These are phyloP conservation scores for Helicoverpa armigera DNA, from an alignment of 1,140 invertebrate species.

Conservation along the genomic window DNA sequence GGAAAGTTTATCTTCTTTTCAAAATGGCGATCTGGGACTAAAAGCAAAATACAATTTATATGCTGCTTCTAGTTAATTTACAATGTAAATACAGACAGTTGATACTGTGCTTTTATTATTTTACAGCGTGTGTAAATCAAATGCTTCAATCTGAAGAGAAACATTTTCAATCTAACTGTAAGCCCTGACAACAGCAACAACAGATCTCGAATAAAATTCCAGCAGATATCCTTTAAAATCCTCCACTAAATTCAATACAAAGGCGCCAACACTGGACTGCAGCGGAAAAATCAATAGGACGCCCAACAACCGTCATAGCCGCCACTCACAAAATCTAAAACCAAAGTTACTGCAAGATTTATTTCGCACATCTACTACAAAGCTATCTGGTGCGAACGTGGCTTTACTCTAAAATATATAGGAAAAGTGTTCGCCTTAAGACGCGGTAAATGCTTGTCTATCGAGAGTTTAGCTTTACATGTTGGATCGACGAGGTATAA, in stretches of 20 bases:
- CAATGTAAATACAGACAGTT: background rate
- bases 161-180: background rate
- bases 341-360: constrained; percentile 18
- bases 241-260: background rate
- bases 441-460: constrained; percentile 40
- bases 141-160: background rate
- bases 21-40: constrained; percentile 16
- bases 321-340: constrained; percentile 25
- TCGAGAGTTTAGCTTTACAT: constrained; percentile 14
- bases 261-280: background rate
- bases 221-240: background rate
- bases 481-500: constrained; percentile 20
- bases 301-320: constrained; percentile 11
- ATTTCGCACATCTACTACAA: constrained; percentile 15
- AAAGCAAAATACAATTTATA: constrained; percentile 5
- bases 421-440: constrained; percentile 25
- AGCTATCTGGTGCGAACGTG: constrained; percentile 24
- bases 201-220: background rate
- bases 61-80: background rate
- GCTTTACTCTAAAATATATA: constrained; percentile 35
- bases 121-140: background rate
- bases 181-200: background rate
- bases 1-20: constrained; percentile 43
- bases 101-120: background rate
- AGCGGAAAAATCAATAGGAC: constrained; percentile 12